These are phyloP conservation scores for Lycopodina hypogea DNA, from an alignment of 37 sponge, comb jelly and placozoan genomes.

Conservation along the genomic window DNA sequence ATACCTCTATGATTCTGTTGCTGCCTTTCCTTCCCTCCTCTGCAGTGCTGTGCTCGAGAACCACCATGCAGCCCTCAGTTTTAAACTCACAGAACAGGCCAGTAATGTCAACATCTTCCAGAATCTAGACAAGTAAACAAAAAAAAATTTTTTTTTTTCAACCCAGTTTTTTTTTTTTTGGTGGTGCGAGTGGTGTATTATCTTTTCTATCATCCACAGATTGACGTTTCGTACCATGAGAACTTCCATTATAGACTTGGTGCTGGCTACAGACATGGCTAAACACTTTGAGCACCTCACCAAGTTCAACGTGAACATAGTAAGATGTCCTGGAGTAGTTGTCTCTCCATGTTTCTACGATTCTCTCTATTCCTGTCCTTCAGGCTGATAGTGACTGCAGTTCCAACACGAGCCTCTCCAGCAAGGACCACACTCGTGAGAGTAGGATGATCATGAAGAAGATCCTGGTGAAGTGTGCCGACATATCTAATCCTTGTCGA, in stretches of 20 bases:
- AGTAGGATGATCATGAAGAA: conserved; percentile 52
- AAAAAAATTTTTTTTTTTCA: neutral
- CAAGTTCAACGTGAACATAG: conserved; percentile 59
- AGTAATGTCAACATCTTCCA: conserved; percentile 78
- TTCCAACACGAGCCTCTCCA: conserved; percentile 17
- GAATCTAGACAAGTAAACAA: conserved; percentile 55
- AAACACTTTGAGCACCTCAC: conserved; percentile 87
- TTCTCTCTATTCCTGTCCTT: neutral
- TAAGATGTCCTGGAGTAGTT: conserved; percentile 7
- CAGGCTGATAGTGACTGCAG: conserved; percentile 32
- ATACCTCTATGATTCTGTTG: no score
- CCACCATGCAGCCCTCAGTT: conserved; percentile 77
- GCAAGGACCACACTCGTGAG: conserved; percentile 36
- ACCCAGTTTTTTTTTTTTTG: neutral
- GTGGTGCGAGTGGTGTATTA: neutral
- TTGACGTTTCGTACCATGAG: conserved; percentile 63
- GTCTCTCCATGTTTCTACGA: neutral
- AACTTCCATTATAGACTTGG: conserved; percentile 77
- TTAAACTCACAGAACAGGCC: conserved; percentile 64
- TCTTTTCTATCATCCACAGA: conserved; percentile 28
- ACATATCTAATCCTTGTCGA: conserved; percentile 83
- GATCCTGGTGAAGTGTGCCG: conserved; percentile 86
- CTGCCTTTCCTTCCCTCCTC: no score
- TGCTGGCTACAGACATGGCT: conserved; percentile 93
- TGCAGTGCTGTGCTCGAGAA: conserved; percentile 80